Base-by-base conservation (phyloP, 2,113 vertebrate species). In the Nematolebias whitei region DNA sequence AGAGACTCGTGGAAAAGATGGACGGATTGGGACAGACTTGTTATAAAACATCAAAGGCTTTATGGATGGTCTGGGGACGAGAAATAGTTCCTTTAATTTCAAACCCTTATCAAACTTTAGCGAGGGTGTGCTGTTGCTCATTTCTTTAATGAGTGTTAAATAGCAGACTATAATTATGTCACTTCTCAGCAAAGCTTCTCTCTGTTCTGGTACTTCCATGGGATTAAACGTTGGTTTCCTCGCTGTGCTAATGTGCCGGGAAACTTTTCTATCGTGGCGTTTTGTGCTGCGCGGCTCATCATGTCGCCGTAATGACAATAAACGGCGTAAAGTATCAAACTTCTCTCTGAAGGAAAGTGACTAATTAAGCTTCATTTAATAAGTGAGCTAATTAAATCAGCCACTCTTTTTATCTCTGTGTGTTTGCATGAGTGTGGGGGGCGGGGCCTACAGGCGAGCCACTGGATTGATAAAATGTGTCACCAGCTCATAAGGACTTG, bases 321-420 rank as follows among this genome's bases (percentile, higher is more conserved):
- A 89, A 80, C 83, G 74, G 82, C 88, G 85, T 74, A 5, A 71
- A 86, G 85, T 89, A 82, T 61, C 74, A 48, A 71, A 41, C 80
- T 84, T 74, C 82, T 74, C 88, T 85, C 83, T 43, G 67, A 88
- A 89, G 89, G 80, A 89, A 88, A 83, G 91, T 88, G 88, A 85
- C 87, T 92, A 90, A 91, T 90, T 91, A 92, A 91, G 87, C 84
- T 74, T 77, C 80, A 82, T 87, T 92, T 90, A 90, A 92, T 90
- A 82, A 88, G 76, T 87, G 83, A 45, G 70, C 85, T 89, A 92
- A 90, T 91, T 92, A 92, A 92, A 89, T 90, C 86, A 88, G 85
- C 73, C 64, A 80, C 73, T 82, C 73, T 81, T 82, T 84, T 70
- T 71, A 65, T 80, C 78, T 82, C 68, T 65, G 63, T 68, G 43